Base-by-base conservation (phyloP, 2,888 invertebrate genomes). In the Apeira syringaria region DNA sequence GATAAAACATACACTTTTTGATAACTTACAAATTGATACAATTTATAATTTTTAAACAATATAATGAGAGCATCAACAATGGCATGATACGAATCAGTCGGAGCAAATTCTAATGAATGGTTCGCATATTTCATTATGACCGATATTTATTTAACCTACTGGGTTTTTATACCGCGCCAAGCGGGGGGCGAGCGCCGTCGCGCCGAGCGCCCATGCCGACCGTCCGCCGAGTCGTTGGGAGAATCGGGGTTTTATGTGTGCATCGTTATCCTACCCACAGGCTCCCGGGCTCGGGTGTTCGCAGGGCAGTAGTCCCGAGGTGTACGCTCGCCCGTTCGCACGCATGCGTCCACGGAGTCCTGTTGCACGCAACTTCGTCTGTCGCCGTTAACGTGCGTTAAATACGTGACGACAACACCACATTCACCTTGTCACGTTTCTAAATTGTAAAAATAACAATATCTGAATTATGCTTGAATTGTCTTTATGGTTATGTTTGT, bases 291-390 rank as follows among this genome's bases (percentile, higher is more conserved):
- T 43, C 34, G 56, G 49, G 53, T 51, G 60, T 55, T 51, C 6
- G 6, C 51, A 49, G 54, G 54, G 51, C 50, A 49, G 67, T 77
- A 85, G 84, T 86, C 71, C 71, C 64, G 73, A 74, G 58, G 61
- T 74, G 79, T 63, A 67, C 77, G 81, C 67, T 70, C 63, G 43
- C 22, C 60, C 56, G 80, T 50, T 55, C 72, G 75, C 80, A 84
- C 84, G 85, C 78, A 81, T 83, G 83, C 77, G 77, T 79, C 71
- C 68, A 53, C 53, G 45, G 47, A 53, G 59, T 70, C 75, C 74
- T 76, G 75, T 80, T 80, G 75, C 74, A 72, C 47, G 45, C 42
- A 17, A 39, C 43, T 37, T 45, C 42, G 28, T 33, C 17, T 24
- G 13, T 17, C 34, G 22, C 12, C 18, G 33, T 26, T 30, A 30